Conservation (phyloP, 2,888 invertebrate species). For the Teleiodes luculella region DNA sequence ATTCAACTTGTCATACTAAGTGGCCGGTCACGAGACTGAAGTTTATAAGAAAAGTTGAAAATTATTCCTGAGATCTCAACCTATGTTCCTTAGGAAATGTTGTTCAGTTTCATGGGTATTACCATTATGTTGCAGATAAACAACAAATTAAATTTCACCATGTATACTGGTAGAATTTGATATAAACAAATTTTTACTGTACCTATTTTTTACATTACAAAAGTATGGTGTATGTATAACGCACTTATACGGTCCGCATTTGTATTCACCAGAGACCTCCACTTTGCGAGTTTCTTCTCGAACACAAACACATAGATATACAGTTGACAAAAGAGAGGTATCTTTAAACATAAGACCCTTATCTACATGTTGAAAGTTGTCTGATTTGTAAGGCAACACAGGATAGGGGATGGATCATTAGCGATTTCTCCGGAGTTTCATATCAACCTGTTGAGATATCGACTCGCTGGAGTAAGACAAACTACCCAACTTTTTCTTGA, state of each 20-base stretch:
- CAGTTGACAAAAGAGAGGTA: not conserved
- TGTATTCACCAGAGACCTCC: not conserved
- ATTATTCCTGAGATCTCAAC: no score
- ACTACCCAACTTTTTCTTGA: not conserved
- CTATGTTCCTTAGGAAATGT: no score
- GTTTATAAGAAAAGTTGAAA: no score
- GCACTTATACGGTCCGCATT: not conserved
- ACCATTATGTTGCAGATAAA: no score
- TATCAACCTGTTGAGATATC: not conserved
- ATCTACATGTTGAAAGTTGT: not conserved
- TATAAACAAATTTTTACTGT: no score
- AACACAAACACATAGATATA: not conserved
- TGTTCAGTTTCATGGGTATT: no score
- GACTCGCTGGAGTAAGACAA: not conserved
- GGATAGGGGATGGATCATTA: not conserved
- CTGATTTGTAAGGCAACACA: not conserved
- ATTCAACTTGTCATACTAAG: no score
- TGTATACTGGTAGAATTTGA: no score
- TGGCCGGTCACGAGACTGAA: no score
- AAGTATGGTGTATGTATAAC: no score
- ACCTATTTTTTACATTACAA: no score
- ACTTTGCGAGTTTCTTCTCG: not conserved
- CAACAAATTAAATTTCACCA: no score
- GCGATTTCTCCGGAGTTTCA: not conserved
- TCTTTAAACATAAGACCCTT: not conserved